A percentile compares a stretch with the other conserved stretches of the same genome.
Conservation (phyloP, 2,888 invertebrate species). For the Leucophenga montana region DNA sequence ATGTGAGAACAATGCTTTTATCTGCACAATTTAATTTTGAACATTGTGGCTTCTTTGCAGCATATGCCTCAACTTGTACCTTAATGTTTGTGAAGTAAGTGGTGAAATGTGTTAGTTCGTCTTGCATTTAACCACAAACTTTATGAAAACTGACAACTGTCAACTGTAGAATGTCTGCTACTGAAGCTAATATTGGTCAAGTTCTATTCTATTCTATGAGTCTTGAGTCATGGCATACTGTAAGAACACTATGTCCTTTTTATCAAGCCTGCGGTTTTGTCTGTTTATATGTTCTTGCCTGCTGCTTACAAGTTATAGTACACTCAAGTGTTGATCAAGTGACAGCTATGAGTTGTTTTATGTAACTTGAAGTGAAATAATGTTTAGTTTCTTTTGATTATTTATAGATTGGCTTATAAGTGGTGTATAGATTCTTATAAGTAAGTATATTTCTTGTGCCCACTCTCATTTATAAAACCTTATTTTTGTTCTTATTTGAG, state of each 20-base stretch:
- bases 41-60: no score
- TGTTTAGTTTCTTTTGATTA: no score
- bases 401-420: no score
- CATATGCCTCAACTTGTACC: not conserved
- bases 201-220: not conserved
- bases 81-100: no score
- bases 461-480: no score
- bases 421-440: no score
- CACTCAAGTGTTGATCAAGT: slow-evolving; percentile 54
- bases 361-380: no score
- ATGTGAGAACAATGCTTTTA: not conserved
- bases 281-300: not conserved
- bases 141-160: slow-evolving; percentile 64
- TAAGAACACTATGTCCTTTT: slow-evolving; percentile 1
- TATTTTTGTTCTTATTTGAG: no score
- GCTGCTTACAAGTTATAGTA: slow-evolving; percentile 52
- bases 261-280: slow-evolving; percentile 11
- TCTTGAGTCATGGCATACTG: no score
- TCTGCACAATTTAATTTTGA: no score
- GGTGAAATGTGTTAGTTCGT: no score
- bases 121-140: slow-evolving; percentile 30
- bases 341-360: slow-evolving; percentile 21
- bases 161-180: slow-evolving; percentile 29
- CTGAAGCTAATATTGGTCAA: not conserved
- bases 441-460: no score